Conservation (phyloP, 2,797 vertebrate species). For the Ptychobarbus kaznakovi region DNA sequence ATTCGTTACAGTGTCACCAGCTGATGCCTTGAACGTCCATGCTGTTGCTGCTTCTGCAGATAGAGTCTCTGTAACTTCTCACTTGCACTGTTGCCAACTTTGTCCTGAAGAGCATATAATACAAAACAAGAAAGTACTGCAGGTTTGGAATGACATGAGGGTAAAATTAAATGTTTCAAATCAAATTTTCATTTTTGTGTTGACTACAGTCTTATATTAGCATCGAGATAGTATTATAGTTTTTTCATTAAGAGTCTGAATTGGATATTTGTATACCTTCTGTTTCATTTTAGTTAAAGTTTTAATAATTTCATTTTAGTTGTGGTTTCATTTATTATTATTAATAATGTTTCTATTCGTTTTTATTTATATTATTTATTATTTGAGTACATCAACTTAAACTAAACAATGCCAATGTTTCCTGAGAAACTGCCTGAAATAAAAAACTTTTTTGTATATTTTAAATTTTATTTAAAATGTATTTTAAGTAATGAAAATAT, state of each 20-base stretch:
- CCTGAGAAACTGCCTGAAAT: not conserved
- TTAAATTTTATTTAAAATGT: not conserved
- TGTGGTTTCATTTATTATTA: not conserved
- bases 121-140: not conserved
- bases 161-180: not conserved
- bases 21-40: slow-evolving; percentile 74
- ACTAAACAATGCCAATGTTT: not conserved
- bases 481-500: not conserved
- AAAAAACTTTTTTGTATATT: not conserved
- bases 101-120: slow-evolving; percentile 65
- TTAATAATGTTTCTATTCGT: not conserved
- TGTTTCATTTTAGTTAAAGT: not conserved
- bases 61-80: slow-evolving; percentile 69
- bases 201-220: not conserved
- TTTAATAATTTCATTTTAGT: not conserved
- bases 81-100: slow-evolving; percentile 49
- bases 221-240: not conserved
- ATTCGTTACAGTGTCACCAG: slow-evolving; percentile 79
- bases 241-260: not conserved
- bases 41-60: slow-evolving; percentile 68
- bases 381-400: not conserved
- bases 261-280: not conserved
- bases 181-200: not conserved
- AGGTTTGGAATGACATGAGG: not conserved
- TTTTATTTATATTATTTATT: not conserved